Evolutionary conservation across 2,888 invertebrate species (phyloP), one percentile per base, ranked within the genome.

Genomic region (Palloptera scutellata): DNA sequence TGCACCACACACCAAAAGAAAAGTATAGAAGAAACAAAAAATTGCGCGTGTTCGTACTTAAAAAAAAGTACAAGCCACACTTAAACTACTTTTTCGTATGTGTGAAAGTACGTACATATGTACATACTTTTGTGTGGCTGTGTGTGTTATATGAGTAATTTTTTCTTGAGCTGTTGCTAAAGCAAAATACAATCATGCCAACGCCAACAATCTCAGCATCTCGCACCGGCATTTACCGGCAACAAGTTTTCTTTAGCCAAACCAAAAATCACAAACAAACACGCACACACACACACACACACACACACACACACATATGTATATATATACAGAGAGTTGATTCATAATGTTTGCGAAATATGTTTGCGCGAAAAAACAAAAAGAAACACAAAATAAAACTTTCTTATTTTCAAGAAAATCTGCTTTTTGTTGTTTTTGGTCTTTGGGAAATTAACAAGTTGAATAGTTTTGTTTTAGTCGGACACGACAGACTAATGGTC

Each of bases 11-110:
- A 45, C 48, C 15, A 48, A 66, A 66, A 52, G 43, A 60, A 43
- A 40, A 20, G 17, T 54, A 11, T 12, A 13, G 17, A 53, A 53
- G 59, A 63, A 63, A 54, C 30, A 12, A 41, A 52, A 30, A 20
- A 19, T 58, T 62, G 64, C 67, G 64, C 66, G 59, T 70, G 70
- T 65, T 62, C 52, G 59, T 67, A 64, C 61, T 69, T 68, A 60
- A 67, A 48, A n/a, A 69, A 43, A 61, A 42, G 41, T 60, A 52
- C 60, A 62, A 62, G 45, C 41, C 63, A 63, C 17, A 61, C 67
- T 64, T 51, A 40, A 55, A 52, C 11, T 40, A 61, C 61, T 41
- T 10, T n/a, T 52, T 19, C 8, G 13, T 20, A 41, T 12, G 17
- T 45, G 19, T 30, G 3, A 1, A 19, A 11, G 51, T n/a, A 48